Evolutionary conservation across 2,797 vertebrate species (phyloP).

Genomic region (Halcyon chelicuti): DNA sequence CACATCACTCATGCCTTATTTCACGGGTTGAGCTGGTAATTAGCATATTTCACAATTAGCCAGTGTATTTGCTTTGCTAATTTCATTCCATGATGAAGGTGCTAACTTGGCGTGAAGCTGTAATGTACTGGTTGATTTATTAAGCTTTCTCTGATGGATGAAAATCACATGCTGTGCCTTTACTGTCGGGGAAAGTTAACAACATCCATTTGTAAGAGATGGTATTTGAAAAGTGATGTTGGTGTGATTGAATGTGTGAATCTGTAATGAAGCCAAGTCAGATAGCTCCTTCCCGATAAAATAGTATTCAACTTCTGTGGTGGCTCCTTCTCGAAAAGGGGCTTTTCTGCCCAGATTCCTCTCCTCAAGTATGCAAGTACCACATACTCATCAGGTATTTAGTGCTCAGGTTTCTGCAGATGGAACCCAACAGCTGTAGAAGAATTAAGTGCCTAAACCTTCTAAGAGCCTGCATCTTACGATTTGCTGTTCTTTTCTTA

Average conservation of each 20-base stretch:
- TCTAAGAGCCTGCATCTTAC: not conserved
- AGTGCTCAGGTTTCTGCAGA: not conserved
- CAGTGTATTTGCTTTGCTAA: constrained; percentile 82
- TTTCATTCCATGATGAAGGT: constrained; percentile 83
- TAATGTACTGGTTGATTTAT: constrained; percentile 83
- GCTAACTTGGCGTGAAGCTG: constrained; percentile 82
- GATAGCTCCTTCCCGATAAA: constrained; percentile 73
- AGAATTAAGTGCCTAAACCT: not conserved
- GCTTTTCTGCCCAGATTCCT: constrained; percentile 47
- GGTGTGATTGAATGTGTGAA: constrained; percentile 82
- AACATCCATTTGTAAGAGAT: constrained; percentile 79
- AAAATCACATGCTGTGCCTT: constrained; percentile 79
- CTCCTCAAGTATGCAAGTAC: not conserved
- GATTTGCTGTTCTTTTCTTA: not conserved
- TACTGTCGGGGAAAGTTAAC: constrained; percentile 77
- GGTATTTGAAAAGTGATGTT: constrained; percentile 81
- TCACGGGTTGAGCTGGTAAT: constrained; percentile 79
- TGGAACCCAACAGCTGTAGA: not conserved
- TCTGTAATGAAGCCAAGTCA: constrained; percentile 80
- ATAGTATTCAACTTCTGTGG: constrained; percentile 69
- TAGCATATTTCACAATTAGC: constrained; percentile 84
- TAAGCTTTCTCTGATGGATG: constrained; percentile 75
- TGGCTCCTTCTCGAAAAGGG: constrained; percentile 53
- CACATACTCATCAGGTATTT: not conserved
- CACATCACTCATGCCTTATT: constrained; percentile 83